Base-by-base conservation (phyloP, 2,797 vertebrate species). In the Argentina silus region DNA sequence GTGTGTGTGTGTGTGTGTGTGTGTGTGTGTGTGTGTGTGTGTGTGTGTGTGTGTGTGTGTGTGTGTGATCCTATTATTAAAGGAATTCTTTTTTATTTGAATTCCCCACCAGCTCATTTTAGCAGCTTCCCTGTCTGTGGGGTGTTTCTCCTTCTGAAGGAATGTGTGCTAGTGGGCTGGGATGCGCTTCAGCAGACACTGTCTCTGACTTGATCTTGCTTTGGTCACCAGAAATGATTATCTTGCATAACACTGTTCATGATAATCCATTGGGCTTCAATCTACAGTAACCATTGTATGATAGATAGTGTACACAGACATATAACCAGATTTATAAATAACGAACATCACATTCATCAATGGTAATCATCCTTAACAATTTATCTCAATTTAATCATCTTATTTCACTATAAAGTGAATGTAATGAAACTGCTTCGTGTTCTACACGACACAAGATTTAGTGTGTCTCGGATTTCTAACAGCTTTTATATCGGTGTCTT, bases 51-150 rank as follows among this genome's bases (percentile, higher is more conserved):
- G 27, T 36, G 27, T 4, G 27, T 36, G 27, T 36, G 27, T 4
- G 27, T 36, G 27, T 36, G 27, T 36, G 27, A 2, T 4, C 47
- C 63, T 15, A 17, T 68, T 27, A 61, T 86, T 85, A 78, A 51
- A 80, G 83, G 72, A 63, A 67, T 78, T 80, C 64, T 56, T 21
- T 65, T 17, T 86, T 85, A 75, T 7, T 79, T 84, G 75, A 63
- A 67, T 82, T 84, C 62, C 56, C 27, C 67, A 69, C 73, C 45
- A 23, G 62, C 57, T 74, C 12, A 73, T 79, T 83, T 66, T 63
- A 68, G 63, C 67, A 63, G 75, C 76, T 80, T 84, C 67, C 76
- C 15, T 75, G 66, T 70, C 77, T 72, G 47, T 50, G 72, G 76
- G 53, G 19, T 73, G 21, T 73, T 83, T 56, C 81, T 83, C 67